Evolutionary conservation across 2,113 vertebrate genomes (phyloP).

Genomic region (Phalacrocorax aristotelis): DNA sequence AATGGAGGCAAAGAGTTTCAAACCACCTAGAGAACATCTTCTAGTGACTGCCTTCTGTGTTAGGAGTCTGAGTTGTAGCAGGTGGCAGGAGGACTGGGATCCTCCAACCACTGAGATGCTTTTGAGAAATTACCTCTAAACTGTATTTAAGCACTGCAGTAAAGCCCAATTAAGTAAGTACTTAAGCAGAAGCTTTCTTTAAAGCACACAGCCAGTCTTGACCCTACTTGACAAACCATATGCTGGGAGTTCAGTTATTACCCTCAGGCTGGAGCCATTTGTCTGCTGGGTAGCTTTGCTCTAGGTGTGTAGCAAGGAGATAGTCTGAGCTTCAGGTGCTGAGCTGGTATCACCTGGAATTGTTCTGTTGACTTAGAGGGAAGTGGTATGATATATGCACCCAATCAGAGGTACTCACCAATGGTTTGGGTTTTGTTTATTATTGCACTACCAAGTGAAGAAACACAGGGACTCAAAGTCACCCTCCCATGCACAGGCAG

Average conservation of each 20-base stretch:
- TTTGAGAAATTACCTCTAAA: not conserved
- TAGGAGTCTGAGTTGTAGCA: not conserved
- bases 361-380: not conserved
- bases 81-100: not conserved
- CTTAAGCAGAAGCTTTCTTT: not conserved
- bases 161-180: not conserved
- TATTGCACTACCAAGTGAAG: not conserved
- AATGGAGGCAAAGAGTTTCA: not conserved
- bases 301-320: not conserved
- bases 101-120: not conserved
- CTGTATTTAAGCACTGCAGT: not conserved
- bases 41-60: not conserved
- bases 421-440: not conserved
- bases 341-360: not conserved
- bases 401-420: not conserved
- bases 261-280: not conserved
- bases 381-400: not conserved
- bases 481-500: not conserved
- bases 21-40: not conserved
- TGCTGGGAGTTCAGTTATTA: not conserved
- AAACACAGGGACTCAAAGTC: fast-evolving
- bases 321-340: not conserved
- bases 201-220: not conserved
- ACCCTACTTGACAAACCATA: not conserved
- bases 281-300: not conserved